Evolutionary conservation across 2,888 invertebrate species (phyloP).

Genomic region (Lasioglossum pauxillum): DNA sequence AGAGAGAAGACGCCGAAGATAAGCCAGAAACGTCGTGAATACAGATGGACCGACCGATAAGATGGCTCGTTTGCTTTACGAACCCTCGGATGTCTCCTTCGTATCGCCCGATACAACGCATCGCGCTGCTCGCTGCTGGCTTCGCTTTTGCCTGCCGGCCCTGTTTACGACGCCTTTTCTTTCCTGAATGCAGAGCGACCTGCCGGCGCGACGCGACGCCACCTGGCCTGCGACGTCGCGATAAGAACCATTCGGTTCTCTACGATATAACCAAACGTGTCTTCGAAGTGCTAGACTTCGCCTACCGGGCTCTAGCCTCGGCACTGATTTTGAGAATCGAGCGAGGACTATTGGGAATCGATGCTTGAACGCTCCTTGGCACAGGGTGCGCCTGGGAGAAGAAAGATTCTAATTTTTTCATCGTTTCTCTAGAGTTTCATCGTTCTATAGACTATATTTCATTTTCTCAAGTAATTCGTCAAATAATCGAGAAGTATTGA

Average conservation of each 20-base stretch:
- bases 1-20: slow-evolving; percentile 63
- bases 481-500: background rate
- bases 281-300: background rate
- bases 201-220: slow-evolving; percentile 19
- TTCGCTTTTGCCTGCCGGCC: slow-evolving; percentile 71
- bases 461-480: background rate
- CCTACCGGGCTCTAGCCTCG: background rate
- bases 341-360: background rate
- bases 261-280: slow-evolving; percentile 26
- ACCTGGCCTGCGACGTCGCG: slow-evolving; percentile 12
- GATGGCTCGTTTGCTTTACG: slow-evolving; percentile 74
- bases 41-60: slow-evolving; percentile 82
- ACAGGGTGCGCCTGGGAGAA: background rate
- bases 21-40: slow-evolving; percentile 80
- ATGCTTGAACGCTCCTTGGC: background rate
- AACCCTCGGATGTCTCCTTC: slow-evolving; percentile 67
- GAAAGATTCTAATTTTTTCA: background rate
- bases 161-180: slow-evolving; percentile 56
- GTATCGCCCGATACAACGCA: slow-evolving; percentile 57
- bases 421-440: background rate
- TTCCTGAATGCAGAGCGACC: slow-evolving; percentile 31
- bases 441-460: background rate
- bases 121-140: slow-evolving; percentile 7
- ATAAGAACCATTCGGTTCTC: slow-evolving; percentile 37
- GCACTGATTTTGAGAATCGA: background rate